These are phyloP conservation scores for Chascanopsetta lugubris DNA, from an alignment of 2,113 vertebrate species.

Conservation along the genomic window DNA sequence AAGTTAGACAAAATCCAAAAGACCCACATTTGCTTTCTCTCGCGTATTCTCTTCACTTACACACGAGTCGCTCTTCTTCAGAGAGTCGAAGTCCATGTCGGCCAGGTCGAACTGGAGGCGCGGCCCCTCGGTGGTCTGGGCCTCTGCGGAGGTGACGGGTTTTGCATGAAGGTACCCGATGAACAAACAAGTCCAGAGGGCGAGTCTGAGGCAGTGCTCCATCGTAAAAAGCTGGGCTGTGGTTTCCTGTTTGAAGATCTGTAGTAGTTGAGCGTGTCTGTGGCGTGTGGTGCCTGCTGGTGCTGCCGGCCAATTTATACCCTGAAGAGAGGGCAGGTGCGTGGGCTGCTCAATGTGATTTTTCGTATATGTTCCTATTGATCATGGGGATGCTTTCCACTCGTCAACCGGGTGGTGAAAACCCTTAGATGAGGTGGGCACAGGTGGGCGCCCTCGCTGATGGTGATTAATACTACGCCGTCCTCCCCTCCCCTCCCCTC, in stretches of 20 bases:
- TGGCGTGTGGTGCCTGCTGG: conserved; percentile 13
- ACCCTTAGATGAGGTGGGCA: conserved; percentile 30
- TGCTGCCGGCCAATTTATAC: conserved; percentile 22
- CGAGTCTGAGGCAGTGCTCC: conserved; percentile 26
- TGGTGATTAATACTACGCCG: neutral
- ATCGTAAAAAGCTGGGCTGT: conserved; percentile 12
- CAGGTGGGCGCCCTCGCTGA: neutral
- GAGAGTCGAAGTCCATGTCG: accelerated
- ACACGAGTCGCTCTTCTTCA: accelerated
- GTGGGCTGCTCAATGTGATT: conserved; percentile 31
- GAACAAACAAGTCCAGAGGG: conserved; percentile 26
- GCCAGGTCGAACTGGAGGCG: accelerated
- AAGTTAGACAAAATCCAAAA: neutral
- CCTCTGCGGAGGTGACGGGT: accelerated
- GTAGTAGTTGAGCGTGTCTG: neutral
- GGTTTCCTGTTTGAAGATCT: conserved; percentile 10
- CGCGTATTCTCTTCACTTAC: too few species aligned
- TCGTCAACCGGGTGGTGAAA: conserved; percentile 36
- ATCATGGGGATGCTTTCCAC: conserved; percentile 53
- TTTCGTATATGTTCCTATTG: conserved; percentile 50
- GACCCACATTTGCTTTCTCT: too few species aligned
- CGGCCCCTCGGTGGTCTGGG: too few species aligned
- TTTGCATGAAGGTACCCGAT: conserved; percentile 17
- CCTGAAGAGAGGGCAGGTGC: neutral
- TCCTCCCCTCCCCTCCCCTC: too few species aligned